Conservation (phyloP, 2,113 vertebrate genomes). For the Menidia beryllina region DNA sequence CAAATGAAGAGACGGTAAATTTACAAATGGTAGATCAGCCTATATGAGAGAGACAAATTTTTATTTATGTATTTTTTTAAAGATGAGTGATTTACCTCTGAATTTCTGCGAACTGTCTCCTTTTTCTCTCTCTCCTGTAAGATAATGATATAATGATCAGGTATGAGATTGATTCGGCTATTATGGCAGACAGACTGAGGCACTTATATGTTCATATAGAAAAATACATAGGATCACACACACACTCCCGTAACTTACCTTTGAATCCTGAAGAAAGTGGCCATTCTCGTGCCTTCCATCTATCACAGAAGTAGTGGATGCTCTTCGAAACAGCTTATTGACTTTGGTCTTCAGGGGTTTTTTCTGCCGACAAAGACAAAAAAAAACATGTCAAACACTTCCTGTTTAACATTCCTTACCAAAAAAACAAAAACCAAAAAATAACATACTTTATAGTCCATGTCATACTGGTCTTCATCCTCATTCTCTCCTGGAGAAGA, state of each 20-base stretch:
- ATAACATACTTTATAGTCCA: constrained; percentile 54
- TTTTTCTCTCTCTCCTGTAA: constrained; percentile 15
- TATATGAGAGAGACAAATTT: too few relatives aligned
- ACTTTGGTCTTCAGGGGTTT: constrained; percentile 57
- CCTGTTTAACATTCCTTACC: not conserved
- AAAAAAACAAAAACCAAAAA: not conserved
- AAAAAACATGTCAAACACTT: not conserved
- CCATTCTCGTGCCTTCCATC: constrained; percentile 23
- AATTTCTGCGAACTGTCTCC: constrained; percentile 9
- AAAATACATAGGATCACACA: not conserved
- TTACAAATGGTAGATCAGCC: too few relatives aligned
- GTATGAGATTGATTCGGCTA: too few relatives aligned
- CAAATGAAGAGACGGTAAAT: too few relatives aligned
- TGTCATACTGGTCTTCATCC: constrained; percentile 14
- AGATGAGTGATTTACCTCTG: constrained; percentile 42
- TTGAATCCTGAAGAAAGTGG: constrained; percentile 12
- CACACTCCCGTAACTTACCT: constrained; percentile 16
- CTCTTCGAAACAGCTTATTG: constrained; percentile 46
- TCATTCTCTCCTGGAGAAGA: constrained; percentile 29
- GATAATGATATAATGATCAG: too few relatives aligned
- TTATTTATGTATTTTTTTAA: too few relatives aligned
- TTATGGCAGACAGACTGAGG: too few relatives aligned
- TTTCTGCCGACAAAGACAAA: constrained; percentile 38
- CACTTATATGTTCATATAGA: too few relatives aligned
- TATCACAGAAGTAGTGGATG: constrained; percentile 10